Base-by-base conservation (phyloP, 1,140 invertebrate species). In the Fopius arisanus region DNA sequence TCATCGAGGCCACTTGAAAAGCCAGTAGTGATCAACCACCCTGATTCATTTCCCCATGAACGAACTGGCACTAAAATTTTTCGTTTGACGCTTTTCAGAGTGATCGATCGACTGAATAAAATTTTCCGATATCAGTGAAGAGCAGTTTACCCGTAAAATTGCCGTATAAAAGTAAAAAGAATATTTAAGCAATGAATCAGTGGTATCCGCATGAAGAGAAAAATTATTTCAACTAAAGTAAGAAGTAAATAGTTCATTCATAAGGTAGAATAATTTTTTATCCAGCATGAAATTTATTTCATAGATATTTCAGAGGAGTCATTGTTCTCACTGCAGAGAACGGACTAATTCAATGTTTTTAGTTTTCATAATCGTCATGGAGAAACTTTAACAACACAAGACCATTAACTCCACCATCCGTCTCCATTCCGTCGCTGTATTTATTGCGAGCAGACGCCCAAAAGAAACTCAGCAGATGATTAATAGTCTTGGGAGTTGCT, bases 31-130 rank as follows among this genome's bases (percentile, higher is more conserved):
- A 70, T 31, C 29, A 23, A 16, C 23, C 62, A 31, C 29, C 12
- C 41, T 16, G 33, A 59, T 26, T 65, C 33, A 72, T 43, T 62
- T 21, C 28, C 14, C 23, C 43, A 65, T 31, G 59, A 72, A 31
- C 31, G 28, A 19, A 31, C 33, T 65, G 70, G 43, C 16, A 48
- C 43, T 48, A 48, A 48, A 43, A 72, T 65, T 72, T 65, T 72
- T 72, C 70, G 59, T 63, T 72, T 72, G 63, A 72, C 70, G 59
- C 70, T 72, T 72, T 72, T 48, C 70, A 72, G 33, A 19, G 63
- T 72, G 54, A 65, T 29, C 59, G 33, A 65, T 72, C 59, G 70
- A 65, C 31, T 62, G 70, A 65, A 65, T 72, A 72, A 72, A 72
- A 65, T 72, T 19, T 7, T 28, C 51, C 19, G 33, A 65, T 23